These are phyloP conservation scores for Cantharis nigra DNA, from an alignment of 2,888 invertebrate species.

Conservation along the genomic window DNA sequence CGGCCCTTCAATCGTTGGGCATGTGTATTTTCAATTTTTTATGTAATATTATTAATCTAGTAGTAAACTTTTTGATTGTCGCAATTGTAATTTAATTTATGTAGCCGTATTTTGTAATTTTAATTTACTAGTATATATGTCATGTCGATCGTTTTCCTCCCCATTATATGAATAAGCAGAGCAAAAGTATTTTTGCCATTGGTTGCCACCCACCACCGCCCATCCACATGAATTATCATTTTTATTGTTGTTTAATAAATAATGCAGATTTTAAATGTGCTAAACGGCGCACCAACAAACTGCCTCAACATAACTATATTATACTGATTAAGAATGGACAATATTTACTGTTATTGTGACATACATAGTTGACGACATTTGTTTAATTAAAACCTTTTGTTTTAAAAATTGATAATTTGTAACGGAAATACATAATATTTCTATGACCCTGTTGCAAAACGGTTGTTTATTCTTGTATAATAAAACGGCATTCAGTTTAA, in stretches of 20 bases:
- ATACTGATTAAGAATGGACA: conserved; percentile 38
- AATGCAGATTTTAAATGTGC: background rate
- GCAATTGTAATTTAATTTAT: conserved; percentile 38
- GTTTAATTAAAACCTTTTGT: background rate
- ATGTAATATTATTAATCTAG: background rate
- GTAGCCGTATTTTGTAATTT: conserved; percentile 36
- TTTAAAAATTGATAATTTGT: background rate
- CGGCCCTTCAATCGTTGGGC: background rate
- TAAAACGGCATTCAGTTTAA: background rate
- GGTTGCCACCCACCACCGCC: background rate
- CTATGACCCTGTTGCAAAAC: background rate
- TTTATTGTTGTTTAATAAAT: conserved; percentile 23
- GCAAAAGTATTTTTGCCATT: conserved; percentile 53
- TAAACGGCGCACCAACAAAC: conserved; percentile 18
- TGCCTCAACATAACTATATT: conserved; percentile 26
- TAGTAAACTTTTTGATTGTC: conserved; percentile 19
- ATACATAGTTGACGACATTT: background rate
- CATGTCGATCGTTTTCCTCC: conserved; percentile 43
- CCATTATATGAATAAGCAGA: conserved; percentile 51
- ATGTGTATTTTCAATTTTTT: background rate
- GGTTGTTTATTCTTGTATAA: background rate
- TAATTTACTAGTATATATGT: conserved; percentile 45
- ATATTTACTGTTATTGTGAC: conserved; percentile 32
- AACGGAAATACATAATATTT: background rate
- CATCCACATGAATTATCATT: conserved; percentile 41